Percentiles rank a stretch among this genome's conserved stretches.
phyloP scores from a whole-genome alignment of 2,888 invertebrate species.

The Falcaria lacertinaria region DNA sequence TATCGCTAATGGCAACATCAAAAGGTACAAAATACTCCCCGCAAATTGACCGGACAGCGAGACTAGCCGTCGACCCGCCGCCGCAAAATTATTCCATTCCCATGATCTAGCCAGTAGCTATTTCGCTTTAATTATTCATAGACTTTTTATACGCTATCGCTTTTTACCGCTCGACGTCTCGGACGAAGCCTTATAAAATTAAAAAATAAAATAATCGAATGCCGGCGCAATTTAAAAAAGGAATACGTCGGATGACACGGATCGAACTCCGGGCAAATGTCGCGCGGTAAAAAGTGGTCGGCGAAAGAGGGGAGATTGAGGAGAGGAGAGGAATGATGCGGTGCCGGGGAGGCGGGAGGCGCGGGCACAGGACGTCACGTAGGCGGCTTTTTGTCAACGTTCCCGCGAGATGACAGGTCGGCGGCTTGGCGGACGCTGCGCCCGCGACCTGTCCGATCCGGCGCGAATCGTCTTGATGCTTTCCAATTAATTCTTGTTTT shows the following conservation, averaged over 20 bases:
- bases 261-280: conserved; percentile 80
- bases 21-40: conserved; percentile 57
- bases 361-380: conserved; percentile 73
- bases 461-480: conserved; percentile 62
- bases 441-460: conserved; percentile 51
- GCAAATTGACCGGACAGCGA: conserved; percentile 76
- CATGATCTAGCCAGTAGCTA: conserved; percentile 78
- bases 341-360: conserved; percentile 19
- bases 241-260: conserved; percentile 79
- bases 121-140: conserved; percentile 80
- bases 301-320: conserved; percentile 35
- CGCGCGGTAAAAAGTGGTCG: conserved; percentile 79
- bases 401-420: conserved; percentile 79
- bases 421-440: conserved; percentile 74
- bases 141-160: conserved; percentile 72
- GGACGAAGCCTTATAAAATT: conserved; percentile 74
- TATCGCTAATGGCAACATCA: conserved; percentile 46
- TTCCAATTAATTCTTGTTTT: conserved; percentile 32
- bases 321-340: conserved; percentile 21
- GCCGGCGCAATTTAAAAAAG: conserved; percentile 76
- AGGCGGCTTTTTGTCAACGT: conserved; percentile 79
- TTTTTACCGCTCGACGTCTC: conserved; percentile 64
- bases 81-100: conserved; percentile 74
- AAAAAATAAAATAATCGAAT: conserved; percentile 73
- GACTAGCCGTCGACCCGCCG: conserved; percentile 65